Conservation (phyloP, 2,888 invertebrate genomes). For the Ptilodon capucinus region DNA sequence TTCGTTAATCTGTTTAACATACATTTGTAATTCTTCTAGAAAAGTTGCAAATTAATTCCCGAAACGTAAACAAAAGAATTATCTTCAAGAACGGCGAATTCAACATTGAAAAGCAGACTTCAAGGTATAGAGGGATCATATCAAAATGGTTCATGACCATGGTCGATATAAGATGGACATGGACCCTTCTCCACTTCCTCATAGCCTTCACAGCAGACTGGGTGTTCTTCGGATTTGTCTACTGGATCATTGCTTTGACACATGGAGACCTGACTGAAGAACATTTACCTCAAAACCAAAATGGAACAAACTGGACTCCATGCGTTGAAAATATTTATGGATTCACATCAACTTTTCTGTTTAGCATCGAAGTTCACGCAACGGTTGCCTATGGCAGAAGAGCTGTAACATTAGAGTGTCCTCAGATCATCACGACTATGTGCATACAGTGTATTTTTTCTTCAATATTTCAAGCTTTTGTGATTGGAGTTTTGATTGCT, state of each 20-base stretch:
- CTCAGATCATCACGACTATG: slow-evolving; percentile 96
- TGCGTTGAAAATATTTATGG: slow-evolving; percentile 93
- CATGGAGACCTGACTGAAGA: slow-evolving; percentile 92
- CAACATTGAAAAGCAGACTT: slow-evolving; percentile 88
- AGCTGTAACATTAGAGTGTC: slow-evolving; percentile 95
- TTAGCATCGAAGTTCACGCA: slow-evolving; percentile 98
- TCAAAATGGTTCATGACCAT: slow-evolving; percentile 91
- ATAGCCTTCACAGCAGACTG: slow-evolving; percentile 93
- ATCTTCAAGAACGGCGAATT: slow-evolving; percentile 94
- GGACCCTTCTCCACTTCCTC: slow-evolving; percentile 93
- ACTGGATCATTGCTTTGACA: slow-evolving; percentile 94
- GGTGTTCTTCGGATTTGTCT: slow-evolving; percentile 93
- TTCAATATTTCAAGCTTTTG: slow-evolving; percentile 91
- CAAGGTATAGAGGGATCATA: slow-evolving; percentile 83
- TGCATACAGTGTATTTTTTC: slow-evolving; percentile 97
- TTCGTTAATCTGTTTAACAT: too few species aligned
- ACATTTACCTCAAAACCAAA: slow-evolving; percentile 82
- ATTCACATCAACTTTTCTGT: slow-evolving; percentile 96
- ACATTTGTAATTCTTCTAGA: slow-evolving; percentile 30
- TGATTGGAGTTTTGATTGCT: slow-evolving; percentile 95
- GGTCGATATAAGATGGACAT: slow-evolving; percentile 95
- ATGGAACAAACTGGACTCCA: slow-evolving; percentile 87
- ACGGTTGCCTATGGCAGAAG: slow-evolving; percentile 95
- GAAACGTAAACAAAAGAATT: slow-evolving; percentile 72
- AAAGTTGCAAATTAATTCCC: slow-evolving; percentile 26